Evolutionary conservation across 2,797 vertebrate species (phyloP).

Genomic region (Eupleurogrammus muticus): DNA sequence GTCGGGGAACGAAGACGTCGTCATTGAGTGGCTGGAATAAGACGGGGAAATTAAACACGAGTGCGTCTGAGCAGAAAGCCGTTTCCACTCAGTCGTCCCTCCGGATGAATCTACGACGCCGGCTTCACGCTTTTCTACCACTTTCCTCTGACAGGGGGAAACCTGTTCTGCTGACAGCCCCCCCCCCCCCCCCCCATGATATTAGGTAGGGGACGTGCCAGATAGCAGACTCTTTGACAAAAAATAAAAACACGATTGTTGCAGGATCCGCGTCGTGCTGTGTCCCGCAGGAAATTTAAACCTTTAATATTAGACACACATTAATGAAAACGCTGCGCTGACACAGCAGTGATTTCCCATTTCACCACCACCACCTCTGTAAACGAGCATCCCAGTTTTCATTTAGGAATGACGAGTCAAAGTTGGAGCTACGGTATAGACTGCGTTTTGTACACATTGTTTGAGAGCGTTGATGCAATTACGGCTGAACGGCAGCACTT

Average conservation of each 20-base stretch:
- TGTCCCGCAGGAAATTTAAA: slow-evolving; percentile 17
- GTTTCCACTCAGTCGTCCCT: slow-evolving; percentile 63
- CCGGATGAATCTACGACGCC: slow-evolving; percentile 60
- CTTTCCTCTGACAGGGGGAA: slow-evolving; percentile 35
- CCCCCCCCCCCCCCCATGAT: not conserved
- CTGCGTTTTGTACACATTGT: not conserved
- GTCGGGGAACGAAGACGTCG: slow-evolving; percentile 54
- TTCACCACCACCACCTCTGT: not conserved
- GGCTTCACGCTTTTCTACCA: slow-evolving; percentile 47
- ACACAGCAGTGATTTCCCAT: slow-evolving; percentile 12
- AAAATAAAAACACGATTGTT: not conserved
- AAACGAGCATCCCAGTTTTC: slow-evolving; percentile 6
- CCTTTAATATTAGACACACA: slow-evolving; percentile 13
- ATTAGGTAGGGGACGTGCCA: not conserved
- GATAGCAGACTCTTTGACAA: slow-evolving; percentile 25
- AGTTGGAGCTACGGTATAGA: slow-evolving; percentile 1
- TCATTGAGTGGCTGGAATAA: slow-evolving; percentile 54
- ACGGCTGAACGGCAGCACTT: not conserved
- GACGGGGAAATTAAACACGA: slow-evolving; percentile 61
- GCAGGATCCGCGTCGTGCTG: not conserved
- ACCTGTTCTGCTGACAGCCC: slow-evolving; percentile 34
- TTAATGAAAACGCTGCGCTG: slow-evolving; percentile 26
- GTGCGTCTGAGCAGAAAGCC: slow-evolving; percentile 62
- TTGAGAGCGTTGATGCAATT: not conserved
- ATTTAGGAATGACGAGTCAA: slow-evolving; percentile 19